Conservation (phyloP, 2,888 invertebrate species). For the Parasteatoda lunata region DNA sequence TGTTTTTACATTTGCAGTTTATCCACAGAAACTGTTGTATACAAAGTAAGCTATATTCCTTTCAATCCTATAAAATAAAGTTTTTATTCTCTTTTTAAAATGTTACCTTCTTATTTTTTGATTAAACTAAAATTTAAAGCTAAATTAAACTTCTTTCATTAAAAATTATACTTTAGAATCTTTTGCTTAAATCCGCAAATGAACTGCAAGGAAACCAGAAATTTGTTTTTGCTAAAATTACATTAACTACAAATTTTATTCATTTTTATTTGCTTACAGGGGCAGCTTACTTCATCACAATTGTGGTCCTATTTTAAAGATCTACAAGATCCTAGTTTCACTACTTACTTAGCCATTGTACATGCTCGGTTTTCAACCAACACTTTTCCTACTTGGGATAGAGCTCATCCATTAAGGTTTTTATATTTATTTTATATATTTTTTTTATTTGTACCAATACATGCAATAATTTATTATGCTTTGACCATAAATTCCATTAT, state of each 20-base stretch:
- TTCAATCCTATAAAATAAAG: neutral
- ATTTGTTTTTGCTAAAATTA: too few relatives aligned
- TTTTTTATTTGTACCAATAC: too few relatives aligned
- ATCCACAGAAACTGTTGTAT: slow-evolving; percentile 91
- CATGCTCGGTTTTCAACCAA: slow-evolving; percentile 99
- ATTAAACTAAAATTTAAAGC: too few relatives aligned
- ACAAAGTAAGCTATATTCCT: slow-evolving; percentile 81
- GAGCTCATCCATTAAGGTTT: slow-evolving; percentile 96
- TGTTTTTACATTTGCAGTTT: slow-evolving; percentile 97
- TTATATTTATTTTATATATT: slow-evolving; percentile 42
- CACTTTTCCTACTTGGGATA: slow-evolving; percentile 99
- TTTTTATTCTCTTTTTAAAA: too few relatives aligned
- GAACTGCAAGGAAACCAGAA: too few relatives aligned
- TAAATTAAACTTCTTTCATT: too few relatives aligned
- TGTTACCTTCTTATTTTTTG: too few relatives aligned
- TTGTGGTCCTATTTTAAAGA: slow-evolving; percentile 87
- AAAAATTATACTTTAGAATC: too few relatives aligned
- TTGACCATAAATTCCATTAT: too few relatives aligned
- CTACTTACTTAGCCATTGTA: slow-evolving; percentile 95
- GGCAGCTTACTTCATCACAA: slow-evolving; percentile 96
- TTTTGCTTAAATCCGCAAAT: too few relatives aligned
- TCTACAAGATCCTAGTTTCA: slow-evolving; percentile 80
- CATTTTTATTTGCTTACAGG: slow-evolving; percentile 75
- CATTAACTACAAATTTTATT: too few relatives aligned
- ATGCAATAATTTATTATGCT: too few relatives aligned